Base-by-base conservation (phyloP, 2,797 vertebrate genomes). In the Champsocephalus gunnari region DNA sequence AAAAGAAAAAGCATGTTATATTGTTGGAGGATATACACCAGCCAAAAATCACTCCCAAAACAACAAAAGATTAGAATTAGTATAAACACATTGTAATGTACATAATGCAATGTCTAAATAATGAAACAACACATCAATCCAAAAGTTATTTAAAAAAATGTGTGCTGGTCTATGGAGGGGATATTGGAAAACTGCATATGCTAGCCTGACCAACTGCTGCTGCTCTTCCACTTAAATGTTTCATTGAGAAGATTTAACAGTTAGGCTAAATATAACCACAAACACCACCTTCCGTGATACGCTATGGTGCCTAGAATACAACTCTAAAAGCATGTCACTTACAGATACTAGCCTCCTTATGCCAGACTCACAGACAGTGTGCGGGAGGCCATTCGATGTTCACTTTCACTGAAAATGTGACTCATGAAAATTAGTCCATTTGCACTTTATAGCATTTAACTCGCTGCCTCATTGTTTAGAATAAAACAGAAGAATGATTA, bases 401-500 rank as follows among this genome's bases (percentile, higher is more conserved):
- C 45, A 54, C 12, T 17, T 48, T 0, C 43, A 54, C 55, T 21
- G 24, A 47, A 71, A 47, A 45, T 3, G 0, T 7, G 16, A 43
- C 14, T 41, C 44, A 77, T 51, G 48, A 17, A 50, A 49, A 41
- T 57, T 56, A 34, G 62, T 57, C 3, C 5, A 14, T 67, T 71
- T 72, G 32, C 66, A 41, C 34, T 67, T 19, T 48, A 34, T 17
- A 44, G 8, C 17, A 66, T 34, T 78, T 63, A 59, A 59, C 28
- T 12, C 50, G 53, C 19, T 66, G 14, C 49, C 14, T 78, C 45
- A 58, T 47, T 19, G 11, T 56, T 60, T 65, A 67, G 38, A 80
- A 73, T 75, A 78, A 69, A 80, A 72, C 71, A 66, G 78, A 61
- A 69, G 80, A 86, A 76, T 61, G 83, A 83, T 87, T 79, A 75